Evolutionary conservation across 92 coral and sea anemone genomes (phyloP).

Genomic region (Umimayanthus kanabou): DNA sequence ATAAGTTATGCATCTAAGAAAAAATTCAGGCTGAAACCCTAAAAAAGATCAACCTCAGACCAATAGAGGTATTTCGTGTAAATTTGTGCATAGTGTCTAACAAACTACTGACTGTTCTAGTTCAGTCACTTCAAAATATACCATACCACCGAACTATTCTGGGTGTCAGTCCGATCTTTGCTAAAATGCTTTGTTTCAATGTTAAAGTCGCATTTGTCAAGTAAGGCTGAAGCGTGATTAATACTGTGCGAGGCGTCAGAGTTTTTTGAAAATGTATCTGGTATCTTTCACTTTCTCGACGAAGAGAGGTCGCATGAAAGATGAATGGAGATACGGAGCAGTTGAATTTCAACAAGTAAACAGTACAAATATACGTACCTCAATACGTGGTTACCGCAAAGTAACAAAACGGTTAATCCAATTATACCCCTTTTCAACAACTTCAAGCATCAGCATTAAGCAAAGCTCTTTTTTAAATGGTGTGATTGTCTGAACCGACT

Average conservation of each 20-base stretch:
- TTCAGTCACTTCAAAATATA: no score
- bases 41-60: no score
- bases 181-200: background rate
- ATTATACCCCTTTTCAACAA: conserved; percentile 7
- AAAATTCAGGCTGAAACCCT: no score
- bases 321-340: no score
- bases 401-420: conserved; percentile 32
- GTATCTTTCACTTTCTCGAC: background rate
- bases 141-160: background rate
- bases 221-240: background rate
- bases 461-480: background rate
- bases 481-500: background rate
- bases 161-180: background rate
- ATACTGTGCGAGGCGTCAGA: background rate
- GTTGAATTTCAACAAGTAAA: background rate
- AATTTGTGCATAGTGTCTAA: no score
- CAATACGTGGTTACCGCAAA: background rate
- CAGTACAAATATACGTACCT: background rate
- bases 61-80: no score
- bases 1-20: no score
- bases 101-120: no score
- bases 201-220: background rate
- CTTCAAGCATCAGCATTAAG: conserved; percentile 11
- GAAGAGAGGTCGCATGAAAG: background rate
- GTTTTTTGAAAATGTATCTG: background rate